Percentiles rank a stretch among this genome's conserved stretches.
phyloP scores from a whole-genome alignment of 2,888 invertebrate species.

The Ceratothoa steindachneri region DNA sequence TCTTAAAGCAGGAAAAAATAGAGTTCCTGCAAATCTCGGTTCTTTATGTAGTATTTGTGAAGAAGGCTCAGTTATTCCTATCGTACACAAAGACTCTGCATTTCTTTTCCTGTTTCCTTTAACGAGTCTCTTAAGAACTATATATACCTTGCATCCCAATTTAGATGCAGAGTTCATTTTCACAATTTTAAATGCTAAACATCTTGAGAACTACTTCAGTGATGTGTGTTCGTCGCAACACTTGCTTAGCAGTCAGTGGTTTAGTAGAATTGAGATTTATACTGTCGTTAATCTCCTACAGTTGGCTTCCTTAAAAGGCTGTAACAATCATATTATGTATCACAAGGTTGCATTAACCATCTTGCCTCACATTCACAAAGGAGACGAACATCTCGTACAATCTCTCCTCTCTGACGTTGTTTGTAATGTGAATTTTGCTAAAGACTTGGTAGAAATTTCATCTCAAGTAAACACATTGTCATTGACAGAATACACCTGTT shows the following conservation, averaged over 20 bases:
- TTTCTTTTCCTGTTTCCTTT: conserved; percentile 32
- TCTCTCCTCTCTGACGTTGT: conserved; percentile 24
- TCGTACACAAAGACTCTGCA: conserved; percentile 23
- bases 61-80: conserved; percentile 30
- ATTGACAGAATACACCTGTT: conserved; percentile 30
- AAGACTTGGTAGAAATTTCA: conserved; percentile 27
- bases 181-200: conserved; percentile 17
- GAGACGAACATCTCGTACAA: conserved; percentile 35
- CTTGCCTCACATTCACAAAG: conserved; percentile 35
- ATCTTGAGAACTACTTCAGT: conserved; percentile 21
- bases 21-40: conserved; percentile 35
- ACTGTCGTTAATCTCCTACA: conserved; percentile 23
- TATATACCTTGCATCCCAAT: conserved; percentile 25
- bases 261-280: conserved; percentile 32
- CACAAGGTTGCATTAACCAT: conserved; percentile 28
- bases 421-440: conserved; percentile 16
- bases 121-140: conserved; percentile 15
- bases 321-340: conserved; percentile 16
- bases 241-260: conserved; percentile 28
- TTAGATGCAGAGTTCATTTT: conserved; percentile 3
- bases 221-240: conserved; percentile 22
- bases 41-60: conserved; percentile 30
- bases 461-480: conserved; percentile 18
- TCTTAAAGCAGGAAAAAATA: conserved; percentile 9
- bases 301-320: conserved; percentile 5